A percentile compares a stretch with the other conserved stretches of the same genome.
These are phyloP conservation scores for Arenaria interpres DNA, from an alignment of 2,113 vertebrate genomes.

Conservation along the genomic window DNA sequence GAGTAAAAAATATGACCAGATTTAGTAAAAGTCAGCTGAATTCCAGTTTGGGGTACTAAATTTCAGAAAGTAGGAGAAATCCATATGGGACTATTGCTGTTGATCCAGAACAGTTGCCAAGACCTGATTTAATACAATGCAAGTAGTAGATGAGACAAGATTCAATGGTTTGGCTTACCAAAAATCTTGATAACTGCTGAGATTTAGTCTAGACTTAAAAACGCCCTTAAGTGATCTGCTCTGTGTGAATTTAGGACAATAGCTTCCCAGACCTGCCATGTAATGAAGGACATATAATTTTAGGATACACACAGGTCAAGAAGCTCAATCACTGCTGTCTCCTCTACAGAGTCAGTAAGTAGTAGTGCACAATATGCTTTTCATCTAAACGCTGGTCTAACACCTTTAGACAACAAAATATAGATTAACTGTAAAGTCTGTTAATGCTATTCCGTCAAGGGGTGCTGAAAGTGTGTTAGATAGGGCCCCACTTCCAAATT, in stretches of 20 bases:
- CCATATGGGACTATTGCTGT: slow-evolving; percentile 58
- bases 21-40: slow-evolving; percentile 63
- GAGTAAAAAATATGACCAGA: slow-evolving; percentile 60
- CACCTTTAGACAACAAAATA: slow-evolving; percentile 13
- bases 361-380: slow-evolving; percentile 1
- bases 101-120: slow-evolving; percentile 47
- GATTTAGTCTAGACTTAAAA: neutral
- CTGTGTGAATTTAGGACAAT: neutral
- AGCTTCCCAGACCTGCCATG: neutral
- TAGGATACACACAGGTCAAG: neutral
- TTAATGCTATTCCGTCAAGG: neutral
- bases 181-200: slow-evolving; percentile 7
- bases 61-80: slow-evolving; percentile 63
- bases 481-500: accelerated
- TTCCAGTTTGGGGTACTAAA: slow-evolving; percentile 53
- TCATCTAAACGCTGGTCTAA: slow-evolving; percentile 24
- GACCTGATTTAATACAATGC: neutral
- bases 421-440: neutral
- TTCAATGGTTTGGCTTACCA: neutral
- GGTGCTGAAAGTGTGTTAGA: neutral
- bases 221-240: neutral
- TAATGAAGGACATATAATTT: neutral
- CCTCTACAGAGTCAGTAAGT: neutral
- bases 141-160: slow-evolving; percentile 42
- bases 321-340: neutral